Evolutionary conservation across 2,888 invertebrate species (phyloP).

Genomic region (Meloe dianella): DNA sequence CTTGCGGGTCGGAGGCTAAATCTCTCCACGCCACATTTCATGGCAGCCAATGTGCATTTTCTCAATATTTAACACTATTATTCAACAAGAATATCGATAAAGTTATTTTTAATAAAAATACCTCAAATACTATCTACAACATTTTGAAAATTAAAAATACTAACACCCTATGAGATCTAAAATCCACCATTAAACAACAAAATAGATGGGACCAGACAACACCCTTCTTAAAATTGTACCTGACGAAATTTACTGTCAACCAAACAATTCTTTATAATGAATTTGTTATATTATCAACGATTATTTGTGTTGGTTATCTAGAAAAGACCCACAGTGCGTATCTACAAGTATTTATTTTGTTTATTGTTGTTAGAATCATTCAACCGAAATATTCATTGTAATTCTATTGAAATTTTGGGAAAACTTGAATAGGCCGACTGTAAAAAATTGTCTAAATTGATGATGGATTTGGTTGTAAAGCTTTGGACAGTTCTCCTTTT

Average conservation of each 20-base stretch:
- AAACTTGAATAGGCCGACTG: not conserved
- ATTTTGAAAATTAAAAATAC: not conserved
- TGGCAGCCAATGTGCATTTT: not conserved
- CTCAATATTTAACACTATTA: slow-evolving; percentile 1
- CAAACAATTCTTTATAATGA: not conserved
- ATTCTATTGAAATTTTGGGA: not conserved
- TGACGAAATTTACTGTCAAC: not conserved
- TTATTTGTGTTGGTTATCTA: not conserved
- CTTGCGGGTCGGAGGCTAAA: slow-evolving; percentile 20
- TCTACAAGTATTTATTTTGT: slow-evolving; percentile 12
- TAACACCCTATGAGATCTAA: not conserved
- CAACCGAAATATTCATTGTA: not conserved
- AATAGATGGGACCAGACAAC: slow-evolving; percentile 8
- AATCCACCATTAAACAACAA: not conserved
- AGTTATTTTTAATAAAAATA: not conserved
- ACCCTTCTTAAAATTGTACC: slow-evolving; percentile 8
- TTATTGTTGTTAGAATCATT: slow-evolving; percentile 2
- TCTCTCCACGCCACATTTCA: slow-evolving; percentile 6
- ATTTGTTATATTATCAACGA: not conserved
- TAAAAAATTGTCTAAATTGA: slow-evolving; percentile 13
- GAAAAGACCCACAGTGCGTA: slow-evolving; percentile 6
- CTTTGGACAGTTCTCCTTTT: slow-evolving; percentile 2
- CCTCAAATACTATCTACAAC: not conserved
- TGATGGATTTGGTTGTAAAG: slow-evolving; percentile 11
- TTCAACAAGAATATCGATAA: not conserved